phyloP scores from a whole-genome alignment of 1,140 invertebrate genomes.

The Pseudomyrmex pallidus region DNA sequence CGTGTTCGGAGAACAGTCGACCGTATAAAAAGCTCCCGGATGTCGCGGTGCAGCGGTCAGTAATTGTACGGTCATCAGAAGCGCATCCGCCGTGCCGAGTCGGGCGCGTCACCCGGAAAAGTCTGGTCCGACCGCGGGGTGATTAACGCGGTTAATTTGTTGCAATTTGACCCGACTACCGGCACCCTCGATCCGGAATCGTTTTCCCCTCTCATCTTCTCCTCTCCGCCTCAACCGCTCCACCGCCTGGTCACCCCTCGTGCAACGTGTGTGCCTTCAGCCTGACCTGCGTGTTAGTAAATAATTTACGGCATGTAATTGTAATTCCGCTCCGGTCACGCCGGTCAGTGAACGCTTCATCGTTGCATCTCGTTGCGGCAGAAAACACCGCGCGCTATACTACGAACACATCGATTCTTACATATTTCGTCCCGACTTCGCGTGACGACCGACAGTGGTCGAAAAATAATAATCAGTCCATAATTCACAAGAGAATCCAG shows the following conservation, averaged over 20 bases:
- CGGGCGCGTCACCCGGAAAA: constrained; percentile 59
- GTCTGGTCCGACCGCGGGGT: constrained; percentile 62
- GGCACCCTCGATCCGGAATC: constrained; percentile 58
- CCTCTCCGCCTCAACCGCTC: not conserved
- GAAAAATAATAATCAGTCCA: constrained; percentile 14
- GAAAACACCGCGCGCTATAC: constrained; percentile 35
- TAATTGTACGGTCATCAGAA: constrained; percentile 56
- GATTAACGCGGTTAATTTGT: constrained; percentile 77
- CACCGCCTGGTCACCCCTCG: too few species aligned
- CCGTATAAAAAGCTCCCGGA: constrained; percentile 53
- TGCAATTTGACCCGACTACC: constrained; percentile 72
- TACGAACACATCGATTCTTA: constrained; percentile 18
- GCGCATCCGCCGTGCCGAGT: not conserved
- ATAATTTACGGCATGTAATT: constrained; percentile 70
- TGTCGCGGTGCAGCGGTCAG: constrained; percentile 32
- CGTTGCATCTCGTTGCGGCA: not conserved
- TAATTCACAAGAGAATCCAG: constrained; percentile 12
- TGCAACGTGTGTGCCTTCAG: not conserved
- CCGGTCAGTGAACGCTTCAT: constrained; percentile 17
- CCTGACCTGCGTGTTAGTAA: constrained; percentile 60
- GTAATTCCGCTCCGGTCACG: constrained; percentile 60
- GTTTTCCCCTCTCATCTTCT: not conserved
- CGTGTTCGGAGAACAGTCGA: constrained; percentile 32
- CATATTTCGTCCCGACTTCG: constrained; percentile 4
- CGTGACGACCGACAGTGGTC: not conserved